Evolutionary conservation across 2,113 vertebrate species (phyloP).

Genomic region (Oreochromis tanganicae): DNA sequence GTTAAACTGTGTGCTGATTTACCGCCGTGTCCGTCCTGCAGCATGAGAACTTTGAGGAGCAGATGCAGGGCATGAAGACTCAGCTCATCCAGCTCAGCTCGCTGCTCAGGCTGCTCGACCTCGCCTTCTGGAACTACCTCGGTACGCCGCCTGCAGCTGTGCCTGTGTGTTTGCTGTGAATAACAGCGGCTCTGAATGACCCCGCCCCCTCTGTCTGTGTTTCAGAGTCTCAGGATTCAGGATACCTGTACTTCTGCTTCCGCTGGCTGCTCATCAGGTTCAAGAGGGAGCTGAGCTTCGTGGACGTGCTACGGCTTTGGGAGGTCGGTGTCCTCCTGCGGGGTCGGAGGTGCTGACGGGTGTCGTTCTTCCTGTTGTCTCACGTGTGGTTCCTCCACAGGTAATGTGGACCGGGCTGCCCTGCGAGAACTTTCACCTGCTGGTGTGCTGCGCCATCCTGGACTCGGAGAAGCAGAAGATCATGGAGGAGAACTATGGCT

Average conservation of each 20-base stretch:
- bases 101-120: conserved; percentile 89
- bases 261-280: conserved; percentile 97
- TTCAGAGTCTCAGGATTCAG: conserved; percentile 94
- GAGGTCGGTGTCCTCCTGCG: conserved; percentile 74
- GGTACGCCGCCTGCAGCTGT: conserved; percentile 60
- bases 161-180: neutral
- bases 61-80: conserved; percentile 99
- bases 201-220: neutral
- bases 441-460: conserved; percentile 93
- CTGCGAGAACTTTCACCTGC: conserved; percentile 94
- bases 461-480: conserved; percentile 96
- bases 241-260: conserved; percentile 97
- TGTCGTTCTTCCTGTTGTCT: neutral
- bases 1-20: neutral
- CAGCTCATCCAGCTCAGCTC: conserved; percentile 92
- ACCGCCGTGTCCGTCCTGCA: conserved; percentile 32
- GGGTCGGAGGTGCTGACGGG: neutral
- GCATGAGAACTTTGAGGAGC: conserved; percentile 99
- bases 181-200: neutral
- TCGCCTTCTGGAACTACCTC: conserved; percentile 94
- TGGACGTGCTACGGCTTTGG: conserved; percentile 93
- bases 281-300: conserved; percentile 95
- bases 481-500: conserved; percentile 92
- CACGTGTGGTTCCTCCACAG: conserved; percentile 31
- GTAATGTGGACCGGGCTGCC: conserved; percentile 95